Percentiles rank a stretch among this genome's conserved stretches.
Evolutionary conservation across 2,888 invertebrate species (phyloP).

Genomic region (Eumerus sabulonum): DNA sequence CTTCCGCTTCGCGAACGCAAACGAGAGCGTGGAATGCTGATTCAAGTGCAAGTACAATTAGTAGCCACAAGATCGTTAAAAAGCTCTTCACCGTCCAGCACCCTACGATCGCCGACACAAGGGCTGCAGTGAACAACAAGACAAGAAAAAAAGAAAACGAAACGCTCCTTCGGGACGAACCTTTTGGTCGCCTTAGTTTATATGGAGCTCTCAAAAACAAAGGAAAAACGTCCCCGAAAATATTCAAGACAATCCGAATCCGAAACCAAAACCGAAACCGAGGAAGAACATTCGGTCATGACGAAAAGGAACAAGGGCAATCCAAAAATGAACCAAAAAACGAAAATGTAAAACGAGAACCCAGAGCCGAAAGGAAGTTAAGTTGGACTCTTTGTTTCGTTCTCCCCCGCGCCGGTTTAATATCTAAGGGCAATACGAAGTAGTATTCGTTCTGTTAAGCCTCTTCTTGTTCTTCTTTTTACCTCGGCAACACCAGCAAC

Average conservation of each 20-base stretch:
- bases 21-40: neutral
- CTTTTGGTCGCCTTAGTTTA: too few relatives aligned
- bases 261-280: too few relatives aligned
- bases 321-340: constrained; percentile 14
- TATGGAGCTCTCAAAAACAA: too few relatives aligned
- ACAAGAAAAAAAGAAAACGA: too few relatives aligned
- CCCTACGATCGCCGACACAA: constrained; percentile 10
- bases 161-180: too few relatives aligned
- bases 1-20: constrained; percentile 55
- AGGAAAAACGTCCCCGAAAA: too few relatives aligned
- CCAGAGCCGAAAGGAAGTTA: constrained; percentile 35
- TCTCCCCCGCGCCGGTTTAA: neutral
- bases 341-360: constrained; percentile 19
- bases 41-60: too few relatives aligned
- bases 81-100: constrained; percentile 28
- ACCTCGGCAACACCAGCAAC: constrained; percentile 17
- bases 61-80: constrained; percentile 51
- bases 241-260: too few relatives aligned
- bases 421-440: constrained; percentile 33
- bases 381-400: constrained; percentile 36
- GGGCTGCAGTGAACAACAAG: too few relatives aligned
- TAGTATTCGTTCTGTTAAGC: constrained; percentile 37
- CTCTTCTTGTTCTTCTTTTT: neutral
- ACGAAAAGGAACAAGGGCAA: constrained; percentile 10
- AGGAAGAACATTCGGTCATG: too few relatives aligned